A percentile compares a stretch with the other conserved stretches of the same genome.
phyloP scores from a whole-genome alignment of 30 jellyfish, hydroid and myxozoan genomes.

The Clytia hemisphaerica region DNA sequence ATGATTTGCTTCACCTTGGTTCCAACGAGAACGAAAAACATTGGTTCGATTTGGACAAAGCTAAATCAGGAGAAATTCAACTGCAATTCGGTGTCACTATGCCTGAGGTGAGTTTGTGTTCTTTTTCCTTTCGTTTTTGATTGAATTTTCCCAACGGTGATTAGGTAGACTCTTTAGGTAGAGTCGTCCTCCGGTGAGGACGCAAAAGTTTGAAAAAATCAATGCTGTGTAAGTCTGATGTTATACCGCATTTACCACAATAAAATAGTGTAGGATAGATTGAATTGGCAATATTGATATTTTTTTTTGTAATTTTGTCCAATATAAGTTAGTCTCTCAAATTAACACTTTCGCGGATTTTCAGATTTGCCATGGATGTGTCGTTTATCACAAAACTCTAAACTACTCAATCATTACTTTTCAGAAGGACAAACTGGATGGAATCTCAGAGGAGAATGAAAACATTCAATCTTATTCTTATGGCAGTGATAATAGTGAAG shows the following conservation, averaged over 20 bases:
- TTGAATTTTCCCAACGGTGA: neutral
- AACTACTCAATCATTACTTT: too few species aligned
- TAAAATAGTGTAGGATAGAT: too few species aligned
- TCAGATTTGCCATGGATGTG: too few species aligned
- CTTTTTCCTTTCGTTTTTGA: neutral
- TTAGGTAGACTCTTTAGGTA: neutral
- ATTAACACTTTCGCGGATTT: too few species aligned
- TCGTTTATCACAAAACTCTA: too few species aligned
- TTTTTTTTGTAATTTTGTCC: too few species aligned
- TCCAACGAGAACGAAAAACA: conserved; percentile 51
- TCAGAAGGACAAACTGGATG: too few species aligned
- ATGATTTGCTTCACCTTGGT: conserved; percentile 46
- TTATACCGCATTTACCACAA: too few species aligned
- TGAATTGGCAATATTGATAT: too few species aligned
- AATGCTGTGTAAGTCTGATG: too few species aligned
- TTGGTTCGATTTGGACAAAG: conserved; percentile 63
- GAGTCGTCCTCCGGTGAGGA: neutral
- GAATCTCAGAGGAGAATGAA: too few species aligned
- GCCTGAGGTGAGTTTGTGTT: conserved; percentile 39
- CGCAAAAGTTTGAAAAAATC: neutral
- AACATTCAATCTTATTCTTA: conserved; percentile 1
- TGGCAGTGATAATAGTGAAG: conserved; percentile 11
- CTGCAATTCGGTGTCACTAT: conserved; percentile 40
- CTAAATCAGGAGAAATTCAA: conserved; percentile 78
- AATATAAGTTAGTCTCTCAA: too few species aligned